phyloP scores from a whole-genome alignment of 35 echinoderm and acorn worm species.

The Stichopus chloronotus region DNA sequence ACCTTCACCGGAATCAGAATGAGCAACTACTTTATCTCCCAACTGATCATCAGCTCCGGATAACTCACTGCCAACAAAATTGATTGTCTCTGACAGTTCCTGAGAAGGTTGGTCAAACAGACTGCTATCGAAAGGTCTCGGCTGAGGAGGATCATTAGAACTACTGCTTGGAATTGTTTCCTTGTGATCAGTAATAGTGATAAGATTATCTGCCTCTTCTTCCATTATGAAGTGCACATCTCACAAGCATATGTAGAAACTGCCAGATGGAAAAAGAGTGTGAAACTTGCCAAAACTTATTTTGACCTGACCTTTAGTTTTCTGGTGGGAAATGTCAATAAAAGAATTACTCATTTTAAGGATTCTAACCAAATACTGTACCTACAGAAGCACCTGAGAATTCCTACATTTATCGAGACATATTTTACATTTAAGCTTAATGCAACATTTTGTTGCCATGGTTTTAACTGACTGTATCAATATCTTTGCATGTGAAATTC shows the following conservation, averaged over 20 bases:
- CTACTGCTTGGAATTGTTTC: not conserved
- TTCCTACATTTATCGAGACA: not conserved
- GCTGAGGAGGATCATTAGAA: not conserved
- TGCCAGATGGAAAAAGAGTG: not conserved
- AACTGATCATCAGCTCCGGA: not conserved
- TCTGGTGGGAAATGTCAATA: not conserved
- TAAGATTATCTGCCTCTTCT: not conserved
- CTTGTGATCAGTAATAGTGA: not conserved
- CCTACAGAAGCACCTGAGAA: not conserved
- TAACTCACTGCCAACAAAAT: not conserved
- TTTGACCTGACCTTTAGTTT: not conserved
- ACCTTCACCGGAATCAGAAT: not conserved
- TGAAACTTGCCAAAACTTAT: not conserved
- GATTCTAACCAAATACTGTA: not conserved
- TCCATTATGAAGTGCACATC: not conserved
- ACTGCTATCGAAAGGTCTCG: conserved; percentile 53
- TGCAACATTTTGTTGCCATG: not conserved
- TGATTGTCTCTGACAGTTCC: not conserved
- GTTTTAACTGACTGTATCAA: not conserved
- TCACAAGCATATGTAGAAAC: not conserved
- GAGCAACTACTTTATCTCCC: not conserved
- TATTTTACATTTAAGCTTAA: not conserved
- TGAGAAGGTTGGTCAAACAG: conserved; percentile 14
- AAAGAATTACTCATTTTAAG: not conserved
- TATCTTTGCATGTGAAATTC: not conserved